Conservation (phyloP, 1,140 invertebrate genomes). For the Pygmarrhopalites habei region DNA sequence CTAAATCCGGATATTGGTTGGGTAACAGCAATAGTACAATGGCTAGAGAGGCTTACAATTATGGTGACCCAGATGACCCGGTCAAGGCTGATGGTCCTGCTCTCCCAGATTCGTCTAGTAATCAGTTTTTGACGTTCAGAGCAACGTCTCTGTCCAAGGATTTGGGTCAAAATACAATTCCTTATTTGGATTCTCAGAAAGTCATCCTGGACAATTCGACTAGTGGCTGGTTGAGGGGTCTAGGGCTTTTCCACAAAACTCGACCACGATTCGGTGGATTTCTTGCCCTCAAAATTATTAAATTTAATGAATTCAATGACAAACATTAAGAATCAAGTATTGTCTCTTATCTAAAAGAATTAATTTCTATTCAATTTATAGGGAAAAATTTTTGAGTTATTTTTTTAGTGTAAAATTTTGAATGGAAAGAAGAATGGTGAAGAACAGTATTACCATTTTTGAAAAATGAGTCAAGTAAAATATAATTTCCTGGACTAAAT, state of each 20-base stretch:
- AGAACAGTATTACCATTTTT: too few species aligned
- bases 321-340: too few species aligned
- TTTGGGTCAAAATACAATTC: constrained; percentile 12
- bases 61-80: constrained; percentile 14
- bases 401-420: too few species aligned
- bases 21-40: constrained; percentile 1
- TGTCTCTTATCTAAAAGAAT: too few species aligned
- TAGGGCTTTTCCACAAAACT: constrained; percentile 21
- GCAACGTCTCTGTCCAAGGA: constrained; percentile 8
- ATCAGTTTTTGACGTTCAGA: constrained; percentile 19
- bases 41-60: constrained; percentile 7
- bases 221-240: neutral
- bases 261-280: constrained; percentile 16
- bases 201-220: neutral
- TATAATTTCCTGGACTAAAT: too few species aligned
- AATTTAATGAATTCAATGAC: constrained; percentile 1
- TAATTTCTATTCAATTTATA: too few species aligned
- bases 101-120: constrained; percentile 22
- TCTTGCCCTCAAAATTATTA: constrained; percentile 12
- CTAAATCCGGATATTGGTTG: neutral
- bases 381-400: too few species aligned
- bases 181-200: constrained; percentile 22
- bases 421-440: too few species aligned
- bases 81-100: constrained; percentile 16
- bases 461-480: too few species aligned